These are phyloP conservation scores for Argya squamiceps DNA, from an alignment of 2,797 vertebrate genomes.

Conservation along the genomic window DNA sequence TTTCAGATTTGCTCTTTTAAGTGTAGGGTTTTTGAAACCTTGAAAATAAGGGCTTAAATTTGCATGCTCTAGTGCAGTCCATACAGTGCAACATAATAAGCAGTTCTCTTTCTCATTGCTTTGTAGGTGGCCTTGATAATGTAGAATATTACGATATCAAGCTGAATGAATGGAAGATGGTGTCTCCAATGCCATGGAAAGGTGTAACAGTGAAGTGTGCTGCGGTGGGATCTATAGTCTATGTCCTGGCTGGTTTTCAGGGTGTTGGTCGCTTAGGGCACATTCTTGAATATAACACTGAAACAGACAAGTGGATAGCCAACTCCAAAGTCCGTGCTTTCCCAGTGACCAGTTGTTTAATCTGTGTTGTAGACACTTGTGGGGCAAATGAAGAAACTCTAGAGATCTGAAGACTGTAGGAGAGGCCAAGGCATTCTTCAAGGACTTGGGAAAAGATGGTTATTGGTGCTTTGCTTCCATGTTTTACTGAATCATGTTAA, in stretches of 20 bases:
- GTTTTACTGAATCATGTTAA: conserved; percentile 48
- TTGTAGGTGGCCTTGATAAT: conserved; percentile 91
- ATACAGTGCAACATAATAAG: background rate
- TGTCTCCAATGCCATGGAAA: conserved; percentile 93
- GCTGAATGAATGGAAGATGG: conserved; percentile 91
- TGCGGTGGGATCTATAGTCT: conserved; percentile 89
- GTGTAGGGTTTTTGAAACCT: background rate
- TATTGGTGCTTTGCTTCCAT: conserved; percentile 58
- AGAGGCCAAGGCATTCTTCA: conserved; percentile 5
- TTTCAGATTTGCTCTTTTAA: background rate
- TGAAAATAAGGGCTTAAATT: background rate
- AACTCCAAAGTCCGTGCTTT: conserved; percentile 95
- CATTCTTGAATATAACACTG: conserved; percentile 92
- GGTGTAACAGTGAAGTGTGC: conserved; percentile 96
- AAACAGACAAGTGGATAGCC: conserved; percentile 93
- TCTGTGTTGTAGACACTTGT: conserved; percentile 96
- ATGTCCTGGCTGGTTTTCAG: conserved; percentile 95
- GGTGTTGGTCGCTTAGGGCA: conserved; percentile 93
- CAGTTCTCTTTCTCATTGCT: conserved; percentile 36
- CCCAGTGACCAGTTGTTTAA: conserved; percentile 95
- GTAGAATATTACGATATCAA: conserved; percentile 96
- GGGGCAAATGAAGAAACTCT: conserved; percentile 96
- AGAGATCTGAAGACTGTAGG: conserved; percentile 74
- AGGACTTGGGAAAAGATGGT: conserved; percentile 53
- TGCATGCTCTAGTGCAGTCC: background rate